Conservation (phyloP, 1,140 invertebrate species). For the Hypsibius dujardini region DNA sequence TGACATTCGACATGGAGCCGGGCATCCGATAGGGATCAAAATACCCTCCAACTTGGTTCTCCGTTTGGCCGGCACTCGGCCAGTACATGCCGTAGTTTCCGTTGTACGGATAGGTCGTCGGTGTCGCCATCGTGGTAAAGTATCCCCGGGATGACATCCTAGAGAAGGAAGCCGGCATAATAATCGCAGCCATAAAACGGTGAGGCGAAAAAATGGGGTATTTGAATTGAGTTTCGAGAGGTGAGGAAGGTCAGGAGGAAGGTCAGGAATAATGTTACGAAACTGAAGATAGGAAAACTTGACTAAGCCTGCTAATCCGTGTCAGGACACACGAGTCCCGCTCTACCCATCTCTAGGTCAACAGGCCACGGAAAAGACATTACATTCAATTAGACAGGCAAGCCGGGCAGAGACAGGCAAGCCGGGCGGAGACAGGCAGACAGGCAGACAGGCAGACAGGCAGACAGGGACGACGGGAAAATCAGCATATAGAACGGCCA, state of each 20-base stretch:
- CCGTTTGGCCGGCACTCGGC: not conserved
- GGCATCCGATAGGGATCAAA: slow-evolving; percentile 1
- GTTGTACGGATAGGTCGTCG: not conserved
- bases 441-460: no score
- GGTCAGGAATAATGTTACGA: no score
- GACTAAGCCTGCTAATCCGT: no score
- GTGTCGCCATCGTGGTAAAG: not conserved
- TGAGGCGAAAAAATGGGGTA: not conserved
- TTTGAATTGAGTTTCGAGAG: not conserved
- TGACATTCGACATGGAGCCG: not conserved
- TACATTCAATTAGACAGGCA: no score
- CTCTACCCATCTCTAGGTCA: no score
- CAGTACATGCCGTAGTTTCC: not conserved
- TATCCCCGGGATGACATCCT: slow-evolving; percentile 1
- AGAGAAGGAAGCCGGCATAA: not conserved
- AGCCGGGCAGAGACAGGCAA: no score
- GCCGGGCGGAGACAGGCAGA: no score
- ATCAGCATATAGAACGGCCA: no score
- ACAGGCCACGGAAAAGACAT: no score
- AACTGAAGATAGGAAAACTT: no score
- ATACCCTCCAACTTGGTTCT: not conserved
- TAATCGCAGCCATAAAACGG: not conserved
- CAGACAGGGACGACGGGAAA: no score
- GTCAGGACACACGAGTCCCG: no score
- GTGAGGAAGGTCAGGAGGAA: not conserved